Evolutionary conservation across 2,113 vertebrate genomes (phyloP).

Genomic region (Ptilorrhoa leucosticta): DNA sequence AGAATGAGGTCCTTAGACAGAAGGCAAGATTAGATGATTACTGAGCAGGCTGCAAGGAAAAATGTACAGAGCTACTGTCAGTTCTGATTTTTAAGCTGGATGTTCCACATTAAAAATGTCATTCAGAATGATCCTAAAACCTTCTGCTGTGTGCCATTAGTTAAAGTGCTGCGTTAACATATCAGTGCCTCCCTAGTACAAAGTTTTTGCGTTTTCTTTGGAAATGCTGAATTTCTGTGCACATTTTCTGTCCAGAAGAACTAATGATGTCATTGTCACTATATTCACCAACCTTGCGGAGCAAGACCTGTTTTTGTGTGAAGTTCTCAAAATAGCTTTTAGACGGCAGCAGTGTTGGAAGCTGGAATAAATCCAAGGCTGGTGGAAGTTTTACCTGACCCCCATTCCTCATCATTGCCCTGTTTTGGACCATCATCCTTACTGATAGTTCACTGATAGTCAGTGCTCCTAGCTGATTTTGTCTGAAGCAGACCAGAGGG

Average conservation of each 20-base stretch:
- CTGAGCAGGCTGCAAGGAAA: not conserved
- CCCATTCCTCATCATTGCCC: not conserved
- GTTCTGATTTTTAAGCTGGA: not conserved
- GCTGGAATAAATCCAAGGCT: not conserved
- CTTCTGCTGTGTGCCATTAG: not conserved
- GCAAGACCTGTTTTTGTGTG: not conserved
- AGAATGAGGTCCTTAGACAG: not conserved
- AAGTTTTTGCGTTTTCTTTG: not conserved
- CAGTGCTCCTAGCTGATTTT: not conserved
- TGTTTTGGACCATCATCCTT: not conserved
- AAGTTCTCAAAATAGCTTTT: not conserved
- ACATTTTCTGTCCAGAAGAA: not conserved
- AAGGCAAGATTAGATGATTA: not conserved
- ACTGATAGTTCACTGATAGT: not conserved
- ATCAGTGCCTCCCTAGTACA: not conserved
- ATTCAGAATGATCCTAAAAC: not conserved
- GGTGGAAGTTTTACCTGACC: not conserved
- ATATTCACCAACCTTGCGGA: not conserved
- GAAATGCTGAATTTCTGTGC: not conserved
- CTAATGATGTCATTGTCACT: not conserved
- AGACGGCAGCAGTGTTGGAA: not conserved
- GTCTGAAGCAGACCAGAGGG: not conserved
- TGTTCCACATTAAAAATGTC: not conserved
- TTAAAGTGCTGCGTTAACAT: not conserved
- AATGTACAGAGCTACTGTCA: not conserved